Base-by-base conservation (phyloP, 2,888 invertebrate genomes). In the Cantharis rufa region DNA sequence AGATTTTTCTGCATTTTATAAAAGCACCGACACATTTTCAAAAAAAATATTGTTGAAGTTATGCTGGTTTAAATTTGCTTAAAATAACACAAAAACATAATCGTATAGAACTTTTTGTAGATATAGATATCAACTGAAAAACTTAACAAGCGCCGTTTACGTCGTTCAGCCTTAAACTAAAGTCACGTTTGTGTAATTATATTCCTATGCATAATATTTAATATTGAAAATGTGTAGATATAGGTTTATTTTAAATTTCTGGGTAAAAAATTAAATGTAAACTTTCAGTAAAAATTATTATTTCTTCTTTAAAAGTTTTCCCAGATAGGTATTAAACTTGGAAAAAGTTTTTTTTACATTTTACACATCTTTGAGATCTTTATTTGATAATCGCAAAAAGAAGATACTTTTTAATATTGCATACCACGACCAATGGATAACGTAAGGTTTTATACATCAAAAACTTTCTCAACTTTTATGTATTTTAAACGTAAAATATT, bases 361-460 rank as follows among this genome's bases (percentile, higher is more conserved):
- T 75, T 76, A 76, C 75, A 71, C 75, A 72, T 72, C 72, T 72
- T 72, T 69, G 75, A 62, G 62, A 62, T 69, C 71, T 72, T 72
- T 76, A 69, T 70, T 76, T 76, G 69, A 70, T 66, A 27, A 16
- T 16, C 24, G 70, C 73, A 18, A n/a, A 21, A 66, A 66, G 63
- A 63, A 16, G 64, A 24, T 66, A 66, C 21, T 66, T 66, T 66
- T 73, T 73, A 75, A 71, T 75, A 75, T 71, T 75, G 24, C 64
- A 66, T 66, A 66, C 64, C 64, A 7, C 64, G 16, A 66, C 15
- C 64, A 66, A 66, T 24, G 64, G 64, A 21, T 21, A 48, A 48
- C 48, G 48, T 48, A 48, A 48, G 48, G 48, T 48, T 48, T 48
- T 48, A 48, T 48, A 48, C 48, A 48, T 48, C 48, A 48, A 48